Evolutionary conservation across 2,888 invertebrate species (phyloP), one percentile per base, ranked within the genome.

Genomic region (Marronus borbonicus): DNA sequence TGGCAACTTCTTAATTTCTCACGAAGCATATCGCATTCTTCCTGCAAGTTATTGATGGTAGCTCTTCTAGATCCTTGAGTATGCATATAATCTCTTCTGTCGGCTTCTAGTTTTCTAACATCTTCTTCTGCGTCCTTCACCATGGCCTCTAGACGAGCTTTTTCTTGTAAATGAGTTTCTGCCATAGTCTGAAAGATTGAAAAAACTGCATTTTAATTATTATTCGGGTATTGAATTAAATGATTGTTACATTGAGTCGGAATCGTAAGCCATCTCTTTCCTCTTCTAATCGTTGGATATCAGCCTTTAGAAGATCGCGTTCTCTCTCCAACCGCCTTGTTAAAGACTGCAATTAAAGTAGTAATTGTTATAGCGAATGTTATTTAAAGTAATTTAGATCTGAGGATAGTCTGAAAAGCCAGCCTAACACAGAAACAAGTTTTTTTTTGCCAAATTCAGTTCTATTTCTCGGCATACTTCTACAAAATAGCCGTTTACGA

Each of bases 241-340:
- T 7, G 0, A 52, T 8, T 28, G 85, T 84, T 86, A 91, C 90
- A 86, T 92, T 89, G 0, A 93, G 87, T 84, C 91, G 90, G 80
- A 92, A 90, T 39, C 91, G 89, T 10, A 93, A 84, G 0, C 90
- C 88, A 83, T 92, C 90, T 55, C 92, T 89, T 85, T 94, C 93
- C 82, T 91, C 90, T 80, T 91, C 90, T n/a, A 93, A 83, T 50
- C 92, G 89, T 78, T 90, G 89, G 10, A 92, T 86, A 81, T 93
- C 93, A 0, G 88, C 88, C 80, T 89, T 89, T 2, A 90, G 89
- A 5, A 89, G 82, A 83, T 93, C 92, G 58, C 91, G 88, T 86
- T 93, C 93, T 44, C 89, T 87, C 83, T 90, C 89, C 58, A 88
- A 82, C 78, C 89, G 87, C 81, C 89, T 89, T 31, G 90, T 82